Conservation (phyloP, 2,888 invertebrate genomes). For the Phorcus lineatus region DNA sequence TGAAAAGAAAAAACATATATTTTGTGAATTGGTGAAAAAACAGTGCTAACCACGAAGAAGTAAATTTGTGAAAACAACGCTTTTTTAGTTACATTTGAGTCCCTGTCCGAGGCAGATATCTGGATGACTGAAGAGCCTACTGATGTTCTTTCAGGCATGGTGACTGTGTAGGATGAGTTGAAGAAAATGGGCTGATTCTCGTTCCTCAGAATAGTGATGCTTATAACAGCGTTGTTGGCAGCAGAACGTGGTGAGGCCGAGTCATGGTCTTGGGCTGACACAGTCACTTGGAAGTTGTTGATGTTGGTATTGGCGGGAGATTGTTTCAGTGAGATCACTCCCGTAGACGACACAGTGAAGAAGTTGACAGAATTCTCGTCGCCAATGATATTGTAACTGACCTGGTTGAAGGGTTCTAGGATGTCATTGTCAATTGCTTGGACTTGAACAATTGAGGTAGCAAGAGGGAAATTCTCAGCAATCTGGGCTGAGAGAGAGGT, state of each 20-base stretch:
- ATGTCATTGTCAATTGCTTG: slow-evolving; percentile 59
- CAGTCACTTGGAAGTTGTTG: slow-evolving; percentile 40
- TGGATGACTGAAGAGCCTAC: slow-evolving; percentile 41
- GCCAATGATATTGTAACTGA: slow-evolving; percentile 50
- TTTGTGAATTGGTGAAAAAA: no score
- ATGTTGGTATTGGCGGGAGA: slow-evolving; percentile 43
- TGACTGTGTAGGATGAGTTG: slow-evolving; percentile 45
- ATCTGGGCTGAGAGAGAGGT: slow-evolving; percentile 43
- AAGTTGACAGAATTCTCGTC: slow-evolving; percentile 86
- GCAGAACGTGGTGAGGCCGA: slow-evolving; percentile 38
- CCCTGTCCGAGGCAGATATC: slow-evolving; percentile 57
- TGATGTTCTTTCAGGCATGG: slow-evolving; percentile 45
- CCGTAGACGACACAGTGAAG: slow-evolving; percentile 91
- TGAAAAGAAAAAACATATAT: no score
- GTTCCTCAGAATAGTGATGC: slow-evolving; percentile 54
- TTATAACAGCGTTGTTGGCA: slow-evolving; percentile 43
- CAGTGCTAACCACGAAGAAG: no score
- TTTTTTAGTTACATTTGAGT: slow-evolving; percentile 37
- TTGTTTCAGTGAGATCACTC: slow-evolving; percentile 66
- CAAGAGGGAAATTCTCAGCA: slow-evolving; percentile 57
- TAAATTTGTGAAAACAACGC: no score
- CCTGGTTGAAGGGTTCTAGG: slow-evolving; percentile 54
- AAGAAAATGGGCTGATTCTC: slow-evolving; percentile 58
- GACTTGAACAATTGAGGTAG: slow-evolving; percentile 47
- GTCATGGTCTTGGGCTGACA: slow-evolving; percentile 49